Conservation (phyloP, 2,888 invertebrate species). For the Conomelus anceps region DNA sequence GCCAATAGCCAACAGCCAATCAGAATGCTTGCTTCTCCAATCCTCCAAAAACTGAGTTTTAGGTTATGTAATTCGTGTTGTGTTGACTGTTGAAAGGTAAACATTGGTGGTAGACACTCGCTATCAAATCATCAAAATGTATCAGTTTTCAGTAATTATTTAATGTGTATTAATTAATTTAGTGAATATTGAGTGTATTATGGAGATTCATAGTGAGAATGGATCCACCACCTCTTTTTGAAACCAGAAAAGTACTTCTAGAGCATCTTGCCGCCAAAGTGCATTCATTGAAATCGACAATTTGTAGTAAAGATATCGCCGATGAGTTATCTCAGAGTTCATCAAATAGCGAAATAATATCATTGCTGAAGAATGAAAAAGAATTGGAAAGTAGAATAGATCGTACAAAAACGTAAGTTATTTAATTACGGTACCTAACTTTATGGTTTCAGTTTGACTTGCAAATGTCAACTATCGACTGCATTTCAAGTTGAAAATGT, state of each 20-base stretch:
- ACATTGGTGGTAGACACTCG: background rate
- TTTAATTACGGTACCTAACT: background rate
- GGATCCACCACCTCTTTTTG: conserved; percentile 30
- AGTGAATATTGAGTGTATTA: background rate
- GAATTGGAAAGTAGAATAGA: conserved; percentile 20
- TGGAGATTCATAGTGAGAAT: background rate
- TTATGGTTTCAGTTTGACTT: background rate
- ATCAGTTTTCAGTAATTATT: background rate
- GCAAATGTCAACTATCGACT: background rate
- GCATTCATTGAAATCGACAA: conserved; percentile 11
- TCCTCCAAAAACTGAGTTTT: no score
- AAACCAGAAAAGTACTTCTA: conserved; percentile 29
- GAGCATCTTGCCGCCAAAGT: conserved; percentile 30
- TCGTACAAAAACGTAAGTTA: conserved; percentile 24
- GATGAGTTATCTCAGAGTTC: conserved; percentile 25
- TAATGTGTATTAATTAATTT: background rate
- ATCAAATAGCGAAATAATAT: conserved; percentile 27
- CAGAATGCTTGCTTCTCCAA: no score
- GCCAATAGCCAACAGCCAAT: no score
- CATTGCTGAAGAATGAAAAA: conserved; percentile 28
- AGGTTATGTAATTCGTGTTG: no score
- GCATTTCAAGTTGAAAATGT: background rate
- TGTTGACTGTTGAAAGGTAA: background rate
- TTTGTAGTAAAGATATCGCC: conserved; percentile 21
- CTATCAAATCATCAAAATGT: background rate